Conservation (phyloP, 2,113 vertebrate species). For the Carlito syrichta region DNA sequence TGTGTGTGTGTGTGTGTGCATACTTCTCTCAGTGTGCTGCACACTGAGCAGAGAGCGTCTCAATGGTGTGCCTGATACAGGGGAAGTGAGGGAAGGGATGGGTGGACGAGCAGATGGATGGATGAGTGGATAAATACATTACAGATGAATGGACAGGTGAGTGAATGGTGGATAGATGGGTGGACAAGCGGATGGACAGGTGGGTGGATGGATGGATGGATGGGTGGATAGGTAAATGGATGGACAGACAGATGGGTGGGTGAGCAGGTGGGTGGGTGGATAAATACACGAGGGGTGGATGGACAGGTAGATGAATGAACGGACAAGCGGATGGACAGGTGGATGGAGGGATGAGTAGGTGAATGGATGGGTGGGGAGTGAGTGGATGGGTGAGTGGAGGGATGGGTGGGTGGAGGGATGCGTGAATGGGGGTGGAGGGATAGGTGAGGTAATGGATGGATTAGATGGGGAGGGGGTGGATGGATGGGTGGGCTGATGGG, state of each 20-base stretch:
- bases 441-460: background rate
- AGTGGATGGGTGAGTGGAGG: accelerated
- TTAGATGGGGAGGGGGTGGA: background rate
- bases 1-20: no score
- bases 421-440: accelerated
- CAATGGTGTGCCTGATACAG: background rate
- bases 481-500: background rate
- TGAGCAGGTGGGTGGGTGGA: background rate
- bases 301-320: no score
- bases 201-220: background rate
- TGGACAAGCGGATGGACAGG: accelerated
- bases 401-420: accelerated
- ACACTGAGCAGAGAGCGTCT: background rate
- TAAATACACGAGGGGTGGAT: background rate
- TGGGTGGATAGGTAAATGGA: background rate
- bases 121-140: no score
- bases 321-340: background rate
- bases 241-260: background rate
- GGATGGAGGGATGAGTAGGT: accelerated
- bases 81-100: background rate
- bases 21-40: no score
- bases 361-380: accelerated
- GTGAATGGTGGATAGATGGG: background rate
- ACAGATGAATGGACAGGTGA: background rate
- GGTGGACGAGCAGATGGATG: no score